phyloP scores from a whole-genome alignment of 2,113 vertebrate species.

The Cephalopholis sonnerati region DNA sequence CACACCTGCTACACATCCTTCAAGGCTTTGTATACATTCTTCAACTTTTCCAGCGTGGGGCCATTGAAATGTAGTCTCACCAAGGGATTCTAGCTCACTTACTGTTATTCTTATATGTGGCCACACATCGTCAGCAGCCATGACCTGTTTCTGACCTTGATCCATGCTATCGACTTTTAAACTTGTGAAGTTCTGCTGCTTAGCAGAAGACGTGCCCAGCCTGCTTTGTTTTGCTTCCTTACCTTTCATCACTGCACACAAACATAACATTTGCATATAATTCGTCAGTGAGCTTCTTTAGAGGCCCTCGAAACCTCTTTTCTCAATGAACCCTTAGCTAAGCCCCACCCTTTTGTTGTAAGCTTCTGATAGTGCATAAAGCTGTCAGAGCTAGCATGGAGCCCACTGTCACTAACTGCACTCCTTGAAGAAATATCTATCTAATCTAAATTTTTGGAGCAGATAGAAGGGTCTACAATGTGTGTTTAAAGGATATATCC shows the following conservation, averaged over 20 bases:
- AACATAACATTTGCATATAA: background rate
- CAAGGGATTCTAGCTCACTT: constrained; percentile 6
- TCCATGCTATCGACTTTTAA: background rate
- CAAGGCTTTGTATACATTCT: constrained; percentile 42
- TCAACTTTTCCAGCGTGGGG: constrained; percentile 10
- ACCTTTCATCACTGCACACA: background rate
- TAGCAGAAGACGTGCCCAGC: background rate
- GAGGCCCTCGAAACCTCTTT: background rate
- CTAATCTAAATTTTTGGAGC: too few relatives aligned
- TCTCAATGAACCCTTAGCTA: background rate
- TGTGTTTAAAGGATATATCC: too few relatives aligned
- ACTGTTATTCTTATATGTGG: constrained; percentile 36
- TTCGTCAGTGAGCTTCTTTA: background rate
- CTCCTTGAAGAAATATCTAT: too few relatives aligned
- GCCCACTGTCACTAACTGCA: too few relatives aligned
- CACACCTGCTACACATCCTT: constrained; percentile 49
- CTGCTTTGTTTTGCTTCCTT: background rate
- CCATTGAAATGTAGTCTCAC: background rate
- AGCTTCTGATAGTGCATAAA: too few relatives aligned
- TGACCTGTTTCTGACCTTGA: constrained; percentile 24
- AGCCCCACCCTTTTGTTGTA: too few relatives aligned
- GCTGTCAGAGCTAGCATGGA: background rate
- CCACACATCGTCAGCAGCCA: background rate
- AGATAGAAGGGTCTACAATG: too few relatives aligned
- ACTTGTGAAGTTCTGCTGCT: background rate